These are phyloP conservation scores for Corticium candelabrum DNA, from an alignment of 37 sponge, comb jelly and placozoan genomes.

Conservation along the genomic window DNA sequence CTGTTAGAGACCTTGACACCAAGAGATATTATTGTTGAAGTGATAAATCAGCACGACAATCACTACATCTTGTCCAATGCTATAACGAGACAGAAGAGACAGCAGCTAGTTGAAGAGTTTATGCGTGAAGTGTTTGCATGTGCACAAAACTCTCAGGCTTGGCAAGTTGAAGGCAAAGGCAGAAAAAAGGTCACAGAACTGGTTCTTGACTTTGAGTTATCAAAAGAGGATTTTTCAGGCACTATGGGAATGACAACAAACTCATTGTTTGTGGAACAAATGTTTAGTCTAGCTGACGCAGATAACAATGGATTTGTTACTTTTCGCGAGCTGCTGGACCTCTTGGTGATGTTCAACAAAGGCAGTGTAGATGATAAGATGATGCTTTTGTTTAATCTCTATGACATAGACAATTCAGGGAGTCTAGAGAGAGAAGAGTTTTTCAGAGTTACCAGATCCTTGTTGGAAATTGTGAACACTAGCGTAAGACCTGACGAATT, in stretches of 20 bases:
- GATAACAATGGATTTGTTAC: conserved; percentile 81
- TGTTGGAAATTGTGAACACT: conserved; percentile 93
- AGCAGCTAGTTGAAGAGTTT: conserved; percentile 67
- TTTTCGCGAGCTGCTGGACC: conserved; percentile 85
- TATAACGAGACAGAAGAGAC: conserved; percentile 63
- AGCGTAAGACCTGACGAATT: conserved; percentile 36
- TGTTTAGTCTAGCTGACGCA: conserved; percentile 85
- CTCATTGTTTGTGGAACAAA: conserved; percentile 88
- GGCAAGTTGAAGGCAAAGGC: neutral
- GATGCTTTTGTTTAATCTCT: conserved; percentile 92
- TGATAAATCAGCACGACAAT: neutral
- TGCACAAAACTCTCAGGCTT: neutral
- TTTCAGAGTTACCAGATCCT: conserved; percentile 79
- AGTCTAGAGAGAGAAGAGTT: conserved; percentile 57
- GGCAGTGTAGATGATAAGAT: conserved; percentile 82
- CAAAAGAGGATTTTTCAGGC: conserved; percentile 78
- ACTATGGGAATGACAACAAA: conserved; percentile 78
- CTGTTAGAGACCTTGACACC: neutral
- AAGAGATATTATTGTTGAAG: neutral
- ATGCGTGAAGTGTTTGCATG: conserved; percentile 66
- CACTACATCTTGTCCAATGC: conserved; percentile 24
- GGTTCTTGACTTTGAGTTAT: conserved; percentile 49
- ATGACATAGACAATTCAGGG: conserved; percentile 74
- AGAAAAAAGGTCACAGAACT: no score
- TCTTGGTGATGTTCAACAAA: conserved; percentile 82